Evolutionary conservation across 2,888 invertebrate species (phyloP), one percentile per base, ranked within the genome.

Genomic region (Endomychus coccineus): DNA sequence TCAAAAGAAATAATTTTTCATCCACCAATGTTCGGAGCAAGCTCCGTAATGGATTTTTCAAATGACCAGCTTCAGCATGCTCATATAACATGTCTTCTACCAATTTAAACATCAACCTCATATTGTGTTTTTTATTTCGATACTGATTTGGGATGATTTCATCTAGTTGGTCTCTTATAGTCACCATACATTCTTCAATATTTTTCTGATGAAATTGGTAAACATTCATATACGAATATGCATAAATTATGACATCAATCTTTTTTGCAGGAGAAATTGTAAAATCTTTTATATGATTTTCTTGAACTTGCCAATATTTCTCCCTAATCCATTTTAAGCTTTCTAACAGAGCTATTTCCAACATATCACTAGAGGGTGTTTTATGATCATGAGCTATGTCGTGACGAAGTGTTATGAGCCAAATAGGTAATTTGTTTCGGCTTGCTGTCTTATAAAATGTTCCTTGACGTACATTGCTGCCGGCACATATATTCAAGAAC

Each of bases 341-440:
- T 50, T 77, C 72, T 15, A 69, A 56, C 13, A 77, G 66, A 2
- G 81, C 85, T 46, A 74, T 69, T 56, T 77, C 68, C 3, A 89
- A 64, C 31, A 78, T 62, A 25, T 67, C 67, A 16, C 82, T 59
- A 0, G 79, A 71, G 10, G 87, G 86, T 16, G 84, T 61, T 42
- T 71, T 71, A 44, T 77, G 71, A 34, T 75, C 75, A 58, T 90
- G 89, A 16, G 87, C 81, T 22, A 81, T 76, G 44, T 83, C 79
- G 59, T 90, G 87, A 34, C 89, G 71, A 33, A 89, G 60, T 45
- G 80, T 77, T 4, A 88, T 78, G 37, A 90, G 71, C 86, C 87
- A 88, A 41, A 78, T 75, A 1, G 89, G 88, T 23, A 89, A 73
- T 24, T 77, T 78, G 39, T 80, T 63, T 59, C 75, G 71, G 43